Base-by-base conservation (phyloP, 2,888 invertebrate genomes). In the Stenchaetothrips biformis region DNA sequence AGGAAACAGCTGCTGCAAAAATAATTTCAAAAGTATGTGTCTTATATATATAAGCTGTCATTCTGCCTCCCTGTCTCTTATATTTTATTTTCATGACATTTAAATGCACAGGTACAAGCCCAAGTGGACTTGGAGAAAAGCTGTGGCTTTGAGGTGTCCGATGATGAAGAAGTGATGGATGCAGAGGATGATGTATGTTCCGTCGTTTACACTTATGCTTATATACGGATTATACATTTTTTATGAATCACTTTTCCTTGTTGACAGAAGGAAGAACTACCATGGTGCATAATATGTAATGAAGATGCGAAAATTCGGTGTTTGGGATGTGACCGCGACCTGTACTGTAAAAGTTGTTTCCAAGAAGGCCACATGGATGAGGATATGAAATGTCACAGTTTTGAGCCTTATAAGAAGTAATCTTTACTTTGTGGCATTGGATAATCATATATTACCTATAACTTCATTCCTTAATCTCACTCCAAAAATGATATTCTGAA, bases 311-410 rank as follows among this genome's bases (percentile, higher is more conserved):
- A 74, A 74, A 25, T 74, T 25, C 67, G 67, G 3, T 74, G 67
- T 25, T 74, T 74, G 25, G 67, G 67, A 21, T 74, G 67, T 74
- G 67, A 74, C 25, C 67, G 67, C 25, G 67, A 74, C 7, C 25
- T 74, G 21, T 74, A 74, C 25, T 74, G 67, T 25, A 74, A 74
- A 25, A 74, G 67, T 11, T 74, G 67, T 25, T 74, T 74, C 67
- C 67, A 74, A 11, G 67, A 74, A 25, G 67, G 67, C 25, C 67
- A 74, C 25, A 7, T 2, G 9, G 67, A 74, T 74, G 67, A 74
- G 8, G 67, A 74, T 74, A 74, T 21, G 25, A 74, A 25, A 25
- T 74, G 21, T 25, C 67, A 74, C 25, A 11, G 21, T 25, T 25
- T 74, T 74, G 67, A 74, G 11, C 25, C 67, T 25, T 74, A 25